phyloP scores from a whole-genome alignment of 2,888 invertebrate genomes.

The Ophioninae sp. region DNA sequence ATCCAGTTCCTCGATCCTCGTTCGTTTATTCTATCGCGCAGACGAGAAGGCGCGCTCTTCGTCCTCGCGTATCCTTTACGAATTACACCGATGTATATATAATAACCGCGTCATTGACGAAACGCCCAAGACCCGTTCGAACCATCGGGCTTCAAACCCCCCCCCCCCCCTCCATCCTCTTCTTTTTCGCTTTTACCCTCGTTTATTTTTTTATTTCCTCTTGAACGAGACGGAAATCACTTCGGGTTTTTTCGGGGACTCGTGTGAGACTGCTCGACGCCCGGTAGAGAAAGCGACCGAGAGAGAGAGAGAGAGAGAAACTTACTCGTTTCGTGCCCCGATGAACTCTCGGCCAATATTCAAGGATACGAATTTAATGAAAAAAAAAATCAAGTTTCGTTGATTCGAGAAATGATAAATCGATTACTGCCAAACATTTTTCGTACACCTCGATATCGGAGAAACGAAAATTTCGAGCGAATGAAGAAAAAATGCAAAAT shows the following conservation, averaged over 20 bases:
- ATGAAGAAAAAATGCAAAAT: too few species aligned
- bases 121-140: slow-evolving; percentile 31
- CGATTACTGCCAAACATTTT: too few species aligned
- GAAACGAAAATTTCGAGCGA: too few species aligned
- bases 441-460: too few species aligned
- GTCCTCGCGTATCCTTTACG: slow-evolving; percentile 17
- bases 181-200: slow-evolving; percentile 53
- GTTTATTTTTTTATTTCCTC: slow-evolving; percentile 34
- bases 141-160: slow-evolving; percentile 15
- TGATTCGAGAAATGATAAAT: too few species aligned
- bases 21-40: slow-evolving; percentile 9
- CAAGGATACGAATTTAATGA: background rate
- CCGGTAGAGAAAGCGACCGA: background rate
- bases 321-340: slow-evolving; percentile 43
- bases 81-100: slow-evolving; percentile 35
- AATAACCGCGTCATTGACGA: slow-evolving; percentile 39
- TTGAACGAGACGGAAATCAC: slow-evolving; percentile 46
- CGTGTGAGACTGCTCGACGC: slow-evolving; percentile 51
- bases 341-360: slow-evolving; percentile 25
- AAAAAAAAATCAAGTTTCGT: background rate
- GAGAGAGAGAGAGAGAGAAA: background rate
- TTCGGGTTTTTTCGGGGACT: slow-evolving; percentile 34
- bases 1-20: slow-evolving; percentile 7
- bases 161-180: slow-evolving; percentile 53
- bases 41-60: background rate